Evolutionary conservation across 2,888 invertebrate genomes (phyloP).

Genomic region (Drosophila hamatofila): DNA sequence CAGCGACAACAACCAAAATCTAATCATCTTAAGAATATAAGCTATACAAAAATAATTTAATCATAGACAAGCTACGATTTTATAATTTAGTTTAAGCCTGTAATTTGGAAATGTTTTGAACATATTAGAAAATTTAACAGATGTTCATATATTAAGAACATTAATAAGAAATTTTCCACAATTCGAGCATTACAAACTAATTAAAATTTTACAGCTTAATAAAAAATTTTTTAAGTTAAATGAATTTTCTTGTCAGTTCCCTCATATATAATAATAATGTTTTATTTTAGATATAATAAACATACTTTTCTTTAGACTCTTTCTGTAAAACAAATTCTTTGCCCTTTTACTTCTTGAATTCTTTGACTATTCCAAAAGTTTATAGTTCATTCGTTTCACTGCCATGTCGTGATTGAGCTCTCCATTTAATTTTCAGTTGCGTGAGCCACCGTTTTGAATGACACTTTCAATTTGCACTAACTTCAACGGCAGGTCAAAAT

Average conservation of each 20-base stretch:
- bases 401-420: not conserved
- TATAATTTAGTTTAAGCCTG: not conserved
- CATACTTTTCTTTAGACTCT: no score
- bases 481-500: conserved; percentile 37
- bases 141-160: no score
- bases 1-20: not conserved
- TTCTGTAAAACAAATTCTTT: not conserved
- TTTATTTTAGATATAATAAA: no score
- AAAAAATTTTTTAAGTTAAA: no score
- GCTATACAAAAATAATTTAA: not conserved
- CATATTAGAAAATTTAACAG: no score
- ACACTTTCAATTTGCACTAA: conserved; percentile 68
- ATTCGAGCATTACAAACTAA: no score
- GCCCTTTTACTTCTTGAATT: not conserved
- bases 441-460: conserved; percentile 49
- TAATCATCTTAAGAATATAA: not conserved
- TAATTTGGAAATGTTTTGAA: not conserved
- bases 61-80: not conserved
- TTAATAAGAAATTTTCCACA: no score
- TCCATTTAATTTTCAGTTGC: conserved; percentile 18
- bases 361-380: not conserved
- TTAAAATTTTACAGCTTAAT: no score
- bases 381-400: not conserved
- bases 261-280: no score
- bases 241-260: no score